Evolutionary conservation across 2,888 invertebrate species (phyloP).

Genomic region (Dynastes hyllus): DNA sequence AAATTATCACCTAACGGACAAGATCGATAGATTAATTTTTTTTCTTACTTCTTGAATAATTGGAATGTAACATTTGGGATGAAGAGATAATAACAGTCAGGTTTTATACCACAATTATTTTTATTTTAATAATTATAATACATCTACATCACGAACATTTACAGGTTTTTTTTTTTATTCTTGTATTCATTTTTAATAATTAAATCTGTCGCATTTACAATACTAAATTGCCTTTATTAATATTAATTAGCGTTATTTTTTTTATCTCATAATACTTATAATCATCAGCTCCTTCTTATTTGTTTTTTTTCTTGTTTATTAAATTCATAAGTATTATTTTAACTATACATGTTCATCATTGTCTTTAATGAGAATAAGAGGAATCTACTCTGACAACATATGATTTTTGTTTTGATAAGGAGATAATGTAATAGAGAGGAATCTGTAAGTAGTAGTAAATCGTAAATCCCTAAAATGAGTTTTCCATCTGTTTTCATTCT

Average conservation of each 20-base stretch:
- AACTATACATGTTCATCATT: too few species aligned
- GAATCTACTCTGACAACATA: conserved; percentile 18
- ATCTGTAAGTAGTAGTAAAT: background rate
- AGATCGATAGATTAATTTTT: too few species aligned
- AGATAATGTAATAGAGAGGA: background rate
- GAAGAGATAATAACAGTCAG: conserved; percentile 11
- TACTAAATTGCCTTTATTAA: conserved; percentile 54
- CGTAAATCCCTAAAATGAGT: background rate
- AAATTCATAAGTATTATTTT: too few species aligned
- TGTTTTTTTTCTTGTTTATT: too few species aligned
- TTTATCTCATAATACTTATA: conserved; percentile 2
- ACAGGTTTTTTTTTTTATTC: conserved; percentile 60
- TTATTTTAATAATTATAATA: conserved; percentile 66
- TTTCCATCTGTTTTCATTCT: background rate
- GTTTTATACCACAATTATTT: conserved; percentile 64
- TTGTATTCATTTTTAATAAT: conserved; percentile 53
- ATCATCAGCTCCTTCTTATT: background rate
- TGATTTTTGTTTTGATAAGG: background rate
- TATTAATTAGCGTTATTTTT: conserved; percentile 3
- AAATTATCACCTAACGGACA: too few species aligned
- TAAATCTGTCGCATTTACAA: conserved; percentile 63
- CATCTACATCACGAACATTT: conserved; percentile 70
- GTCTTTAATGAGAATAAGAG: conserved; percentile 3
- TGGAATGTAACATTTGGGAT: too few species aligned
- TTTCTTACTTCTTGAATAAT: too few species aligned